Percentiles rank a stretch among this genome's conserved stretches.
Evolutionary conservation across 2,888 invertebrate genomes (phyloP).

Genomic region (Ectropis crepuscularia): DNA sequence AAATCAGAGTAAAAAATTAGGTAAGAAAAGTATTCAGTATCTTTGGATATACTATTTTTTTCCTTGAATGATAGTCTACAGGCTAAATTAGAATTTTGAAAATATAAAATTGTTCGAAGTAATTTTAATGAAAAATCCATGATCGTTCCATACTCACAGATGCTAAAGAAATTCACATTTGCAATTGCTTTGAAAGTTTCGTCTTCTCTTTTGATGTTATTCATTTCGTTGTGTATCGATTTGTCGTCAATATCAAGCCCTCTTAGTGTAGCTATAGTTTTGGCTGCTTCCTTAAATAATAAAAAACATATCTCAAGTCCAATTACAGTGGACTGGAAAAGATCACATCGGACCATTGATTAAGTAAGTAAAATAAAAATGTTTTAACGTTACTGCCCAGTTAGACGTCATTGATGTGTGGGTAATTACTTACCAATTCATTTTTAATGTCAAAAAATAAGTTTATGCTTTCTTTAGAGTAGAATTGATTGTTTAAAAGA

Average conservation of each 20-base stretch:
- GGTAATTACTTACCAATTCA: no score
- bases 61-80: not conserved
- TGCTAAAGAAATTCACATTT: constrained; percentile 51
- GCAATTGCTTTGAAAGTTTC: constrained; percentile 59
- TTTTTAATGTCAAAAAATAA: no score
- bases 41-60: no score
- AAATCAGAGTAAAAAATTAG: not conserved
- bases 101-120: not conserved
- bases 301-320: no score
- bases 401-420: no score
- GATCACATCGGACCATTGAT: no score
- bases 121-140: not conserved
- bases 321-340: no score
- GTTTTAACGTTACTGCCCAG: no score
- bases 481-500: no score
- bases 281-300: constrained; percentile 57
- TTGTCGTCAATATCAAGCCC: constrained; percentile 55
- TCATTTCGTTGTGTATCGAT: constrained; percentile 53
- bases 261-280: constrained; percentile 56
- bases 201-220: constrained; percentile 54
- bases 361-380: no score
- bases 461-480: no score
- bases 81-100: no score
- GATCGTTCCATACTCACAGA: constrained; percentile 53
- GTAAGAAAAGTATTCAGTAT: not conserved